Evolutionary conservation across 2,888 invertebrate species (phyloP).

Genomic region (Malacosoma neustria): DNA sequence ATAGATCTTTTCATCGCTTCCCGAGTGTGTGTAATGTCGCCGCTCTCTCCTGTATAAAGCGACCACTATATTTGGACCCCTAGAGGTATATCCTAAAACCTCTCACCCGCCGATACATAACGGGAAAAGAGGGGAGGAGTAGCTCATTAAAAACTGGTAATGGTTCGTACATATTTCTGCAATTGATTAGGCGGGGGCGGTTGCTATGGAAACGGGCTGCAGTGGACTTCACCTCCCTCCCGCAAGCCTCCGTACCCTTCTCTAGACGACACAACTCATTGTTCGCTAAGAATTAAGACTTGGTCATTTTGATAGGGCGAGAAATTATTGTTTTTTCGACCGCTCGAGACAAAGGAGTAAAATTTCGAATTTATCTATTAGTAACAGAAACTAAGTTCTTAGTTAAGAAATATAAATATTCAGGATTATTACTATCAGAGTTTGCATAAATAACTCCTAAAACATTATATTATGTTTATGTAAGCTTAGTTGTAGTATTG

Average conservation of each 20-base stretch:
- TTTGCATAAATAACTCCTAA: too few species aligned
- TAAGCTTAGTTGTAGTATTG: too few species aligned
- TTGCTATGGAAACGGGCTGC: conserved; percentile 56
- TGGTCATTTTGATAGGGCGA: conserved; percentile 18
- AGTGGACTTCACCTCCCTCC: conserved; percentile 21
- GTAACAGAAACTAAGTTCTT: too few species aligned
- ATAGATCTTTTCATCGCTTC: conserved; percentile 58
- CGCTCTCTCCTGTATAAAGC: conserved; percentile 35
- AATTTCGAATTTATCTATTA: too few species aligned
- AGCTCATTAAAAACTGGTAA: conserved; percentile 33
- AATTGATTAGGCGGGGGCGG: conserved; percentile 75
- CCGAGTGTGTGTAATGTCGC: conserved; percentile 35
- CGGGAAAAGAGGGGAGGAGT: conserved; percentile 17
- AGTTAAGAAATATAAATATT: too few species aligned
- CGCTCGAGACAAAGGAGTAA: neutral
- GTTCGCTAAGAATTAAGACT: conserved; percentile 18
- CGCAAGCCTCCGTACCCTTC: conserved; percentile 9
- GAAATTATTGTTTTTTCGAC: neutral
- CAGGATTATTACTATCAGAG: too few species aligned
- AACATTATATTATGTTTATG: too few species aligned
- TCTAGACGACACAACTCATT: conserved; percentile 29
- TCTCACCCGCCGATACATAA: conserved; percentile 9
- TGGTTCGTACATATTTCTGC: conserved; percentile 73
- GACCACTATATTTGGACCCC: conserved; percentile 29
- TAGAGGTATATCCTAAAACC: conserved; percentile 20